These are phyloP conservation scores for Conomelus anceps DNA, from an alignment of 2,888 invertebrate genomes.

Conservation along the genomic window DNA sequence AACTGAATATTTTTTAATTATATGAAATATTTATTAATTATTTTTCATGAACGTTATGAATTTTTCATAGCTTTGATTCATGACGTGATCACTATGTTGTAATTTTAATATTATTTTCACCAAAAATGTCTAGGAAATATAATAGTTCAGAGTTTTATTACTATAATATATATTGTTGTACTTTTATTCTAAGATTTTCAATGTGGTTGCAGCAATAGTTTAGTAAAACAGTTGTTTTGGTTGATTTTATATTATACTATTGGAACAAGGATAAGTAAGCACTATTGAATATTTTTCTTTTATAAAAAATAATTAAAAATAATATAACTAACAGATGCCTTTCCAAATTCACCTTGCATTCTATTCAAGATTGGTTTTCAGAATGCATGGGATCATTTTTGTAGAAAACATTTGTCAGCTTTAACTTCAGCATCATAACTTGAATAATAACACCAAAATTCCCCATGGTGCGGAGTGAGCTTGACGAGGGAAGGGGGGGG, in stretches of 20 bases:
- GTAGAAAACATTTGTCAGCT: too few species aligned
- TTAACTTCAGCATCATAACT: too few species aligned
- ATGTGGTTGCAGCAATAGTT: background rate
- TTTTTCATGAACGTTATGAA: too few species aligned
- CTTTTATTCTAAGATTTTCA: too few species aligned
- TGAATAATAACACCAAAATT: too few species aligned
- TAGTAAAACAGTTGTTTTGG: background rate
- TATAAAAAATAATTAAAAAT: background rate
- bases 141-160: background rate
- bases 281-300: background rate
- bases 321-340: background rate
- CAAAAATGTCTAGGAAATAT: background rate
- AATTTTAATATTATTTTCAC: background rate
- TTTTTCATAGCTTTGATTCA: background rate
- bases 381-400: too few species aligned
- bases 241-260: background rate
- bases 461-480: too few species aligned
- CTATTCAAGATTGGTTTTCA: too few species aligned
- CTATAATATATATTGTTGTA: background rate
- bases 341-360: background rate
- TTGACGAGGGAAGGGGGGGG: too few species aligned
- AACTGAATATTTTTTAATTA: too few species aligned
- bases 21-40: too few species aligned
- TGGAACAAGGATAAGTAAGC: background rate
- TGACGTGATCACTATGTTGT: background rate